Conservation (phyloP, 2,797 vertebrate genomes). For the Clarias platycephalus region DNA sequence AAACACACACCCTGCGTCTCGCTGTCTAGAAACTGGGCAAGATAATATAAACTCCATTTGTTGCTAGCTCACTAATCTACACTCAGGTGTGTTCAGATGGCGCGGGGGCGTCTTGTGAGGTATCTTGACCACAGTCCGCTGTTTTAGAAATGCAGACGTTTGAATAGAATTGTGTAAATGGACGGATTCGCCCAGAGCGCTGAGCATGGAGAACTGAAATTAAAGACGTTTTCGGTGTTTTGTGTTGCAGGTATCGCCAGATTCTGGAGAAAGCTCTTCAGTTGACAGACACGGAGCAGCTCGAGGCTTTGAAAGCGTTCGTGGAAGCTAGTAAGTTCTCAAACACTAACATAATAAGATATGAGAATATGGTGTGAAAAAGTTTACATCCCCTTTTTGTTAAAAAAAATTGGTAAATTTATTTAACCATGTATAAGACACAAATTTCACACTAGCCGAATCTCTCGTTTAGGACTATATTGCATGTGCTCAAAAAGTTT, state of each 20-base stretch:
- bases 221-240: not conserved
- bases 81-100: not conserved
- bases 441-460: not conserved
- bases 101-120: too few species aligned
- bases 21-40: too few species aligned
- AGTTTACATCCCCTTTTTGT: not conserved
- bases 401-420: too few species aligned
- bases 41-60: too few species aligned
- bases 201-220: not conserved
- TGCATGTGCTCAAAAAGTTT: not conserved
- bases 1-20: too few species aligned
- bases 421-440: not conserved
- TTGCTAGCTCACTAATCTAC: not conserved
- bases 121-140: not conserved
- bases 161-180: not conserved
- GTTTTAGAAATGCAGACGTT: not conserved
- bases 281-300: constrained; percentile 86
- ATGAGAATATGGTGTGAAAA: not conserved
- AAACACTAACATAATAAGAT: not conserved
- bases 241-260: constrained; percentile 86
- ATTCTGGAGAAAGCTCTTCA: constrained; percentile 96
- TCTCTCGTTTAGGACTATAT: not conserved
- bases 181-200: not conserved
- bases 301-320: constrained; percentile 97
- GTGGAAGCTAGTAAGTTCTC: constrained; percentile 95